Percentiles rank a stretch among this genome's conserved stretches.
Evolutionary conservation across 2,113 vertebrate species (phyloP).

Genomic region (Trogon melanurus): DNA sequence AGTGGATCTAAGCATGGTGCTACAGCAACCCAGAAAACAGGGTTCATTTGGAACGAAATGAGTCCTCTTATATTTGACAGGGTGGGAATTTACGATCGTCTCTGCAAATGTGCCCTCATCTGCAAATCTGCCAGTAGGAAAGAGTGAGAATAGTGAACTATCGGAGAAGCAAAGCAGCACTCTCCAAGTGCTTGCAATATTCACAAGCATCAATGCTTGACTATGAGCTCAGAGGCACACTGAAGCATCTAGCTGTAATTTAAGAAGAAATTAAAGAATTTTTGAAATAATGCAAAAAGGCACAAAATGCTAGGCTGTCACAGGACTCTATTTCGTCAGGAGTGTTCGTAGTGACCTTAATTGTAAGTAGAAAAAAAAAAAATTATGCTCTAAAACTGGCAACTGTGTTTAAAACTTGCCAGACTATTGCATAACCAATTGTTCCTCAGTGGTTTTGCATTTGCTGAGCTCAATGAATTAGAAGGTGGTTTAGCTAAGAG

Average conservation of each 20-base stretch:
- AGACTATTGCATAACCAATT: slow-evolving; percentile 10
- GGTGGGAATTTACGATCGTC: slow-evolving; percentile 42
- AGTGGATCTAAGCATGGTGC: slow-evolving; percentile 15
- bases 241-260: neutral
- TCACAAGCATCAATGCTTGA: neutral
- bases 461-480: neutral
- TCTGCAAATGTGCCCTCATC: slow-evolving; percentile 25
- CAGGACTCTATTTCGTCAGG: neutral
- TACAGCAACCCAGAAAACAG: slow-evolving; percentile 24
- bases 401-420: slow-evolving; percentile 10
- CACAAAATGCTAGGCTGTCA: neutral
- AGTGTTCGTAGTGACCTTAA: neutral
- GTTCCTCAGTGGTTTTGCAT: neutral
- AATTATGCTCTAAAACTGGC: slow-evolving; percentile 3
- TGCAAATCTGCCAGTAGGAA: slow-evolving; percentile 28
- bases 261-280: neutral
- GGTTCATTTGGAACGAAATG: slow-evolving; percentile 32
- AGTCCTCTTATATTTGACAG: slow-evolving; percentile 29
- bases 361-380: neutral
- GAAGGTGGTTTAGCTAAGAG: neutral
- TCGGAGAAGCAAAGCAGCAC: slow-evolving; percentile 39
- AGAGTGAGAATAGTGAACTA: slow-evolving; percentile 28
- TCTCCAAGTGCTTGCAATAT: neutral
- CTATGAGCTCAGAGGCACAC: neutral
- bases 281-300: neutral